phyloP scores from a whole-genome alignment of 35 echinoderm and acorn worm species.

The Diadema setosum region DNA sequence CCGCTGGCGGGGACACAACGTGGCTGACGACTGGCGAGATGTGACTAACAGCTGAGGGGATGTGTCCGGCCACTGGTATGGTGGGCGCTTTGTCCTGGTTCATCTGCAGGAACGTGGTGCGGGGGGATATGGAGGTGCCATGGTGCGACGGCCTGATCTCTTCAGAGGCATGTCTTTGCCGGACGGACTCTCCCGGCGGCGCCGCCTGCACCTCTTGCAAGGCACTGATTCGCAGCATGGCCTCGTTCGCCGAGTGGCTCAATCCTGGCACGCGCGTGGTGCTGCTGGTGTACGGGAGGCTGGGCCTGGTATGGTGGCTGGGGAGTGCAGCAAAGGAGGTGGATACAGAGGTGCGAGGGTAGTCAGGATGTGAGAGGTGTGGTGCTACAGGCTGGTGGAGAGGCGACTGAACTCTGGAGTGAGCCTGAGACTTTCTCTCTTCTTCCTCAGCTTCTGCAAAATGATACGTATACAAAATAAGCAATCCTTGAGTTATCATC shows the following conservation, averaged over 20 bases:
- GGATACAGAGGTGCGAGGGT: background rate
- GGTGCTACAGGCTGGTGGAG: background rate
- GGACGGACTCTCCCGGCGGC: background rate
- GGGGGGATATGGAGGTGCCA: background rate
- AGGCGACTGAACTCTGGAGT: conserved; percentile 7
- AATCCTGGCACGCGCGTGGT: background rate
- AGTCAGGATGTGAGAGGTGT: background rate
- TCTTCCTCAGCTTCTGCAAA: conserved; percentile 90
- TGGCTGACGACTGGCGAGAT: background rate
- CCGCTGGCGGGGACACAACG: background rate
- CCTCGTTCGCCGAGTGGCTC: background rate
- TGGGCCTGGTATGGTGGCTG: background rate
- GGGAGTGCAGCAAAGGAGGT: background rate
- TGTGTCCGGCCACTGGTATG: no score
- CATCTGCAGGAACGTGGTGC: background rate
- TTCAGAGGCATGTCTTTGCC: background rate
- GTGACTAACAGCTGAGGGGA: background rate
- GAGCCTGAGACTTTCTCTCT: conserved; percentile 68
- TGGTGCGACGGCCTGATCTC: background rate
- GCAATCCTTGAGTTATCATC: background rate
- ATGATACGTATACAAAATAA: background rate
- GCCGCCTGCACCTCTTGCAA: background rate
- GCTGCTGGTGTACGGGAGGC: background rate
- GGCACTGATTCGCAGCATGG: background rate
- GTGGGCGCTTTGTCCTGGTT: background rate